Percentiles rank a stretch among this genome's conserved stretches.
Conservation (phyloP, 2,797 vertebrate species). For the Sebastes vulpes region DNA sequence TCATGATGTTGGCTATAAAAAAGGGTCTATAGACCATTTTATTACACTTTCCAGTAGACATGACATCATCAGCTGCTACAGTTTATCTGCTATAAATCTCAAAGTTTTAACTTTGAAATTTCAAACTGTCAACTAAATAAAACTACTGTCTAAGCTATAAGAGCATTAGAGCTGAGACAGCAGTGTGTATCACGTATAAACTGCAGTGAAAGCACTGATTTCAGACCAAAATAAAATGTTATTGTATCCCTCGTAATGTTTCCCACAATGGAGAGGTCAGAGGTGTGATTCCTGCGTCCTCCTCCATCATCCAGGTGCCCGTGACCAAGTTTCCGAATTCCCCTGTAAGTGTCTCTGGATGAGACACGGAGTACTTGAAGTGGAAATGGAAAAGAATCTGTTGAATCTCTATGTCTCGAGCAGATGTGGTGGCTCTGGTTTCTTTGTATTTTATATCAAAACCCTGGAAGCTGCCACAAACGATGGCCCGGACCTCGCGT, state of each 20-base stretch:
- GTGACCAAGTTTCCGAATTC: not conserved
- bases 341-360: conserved; percentile 26
- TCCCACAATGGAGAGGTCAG: not conserved
- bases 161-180: not conserved
- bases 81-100: not conserved
- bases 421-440: conserved; percentile 65
- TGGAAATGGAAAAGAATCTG: conserved; percentile 51
- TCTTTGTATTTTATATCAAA: conserved; percentile 72
- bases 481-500: conserved; percentile 36
- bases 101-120: not conserved
- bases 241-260: not conserved
- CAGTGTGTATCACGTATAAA: not conserved
- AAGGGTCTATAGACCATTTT: not conserved
- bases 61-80: not conserved
- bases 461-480: conserved; percentile 49
- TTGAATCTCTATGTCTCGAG: conserved; percentile 48
- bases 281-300: not conserved
- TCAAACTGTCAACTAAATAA: not conserved
- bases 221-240: not conserved
- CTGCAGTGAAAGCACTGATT: not conserved
- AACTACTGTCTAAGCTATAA: not conserved
- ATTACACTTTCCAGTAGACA: not conserved
- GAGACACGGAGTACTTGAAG: conserved; percentile 1
- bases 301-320: conserved; percentile 3
- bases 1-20: no score